A percentile compares a stretch with the other conserved stretches of the same genome.
These are phyloP conservation scores for Branchipolynoe longqiensis DNA, from an alignment of 2,888 invertebrate species.

Conservation along the genomic window DNA sequence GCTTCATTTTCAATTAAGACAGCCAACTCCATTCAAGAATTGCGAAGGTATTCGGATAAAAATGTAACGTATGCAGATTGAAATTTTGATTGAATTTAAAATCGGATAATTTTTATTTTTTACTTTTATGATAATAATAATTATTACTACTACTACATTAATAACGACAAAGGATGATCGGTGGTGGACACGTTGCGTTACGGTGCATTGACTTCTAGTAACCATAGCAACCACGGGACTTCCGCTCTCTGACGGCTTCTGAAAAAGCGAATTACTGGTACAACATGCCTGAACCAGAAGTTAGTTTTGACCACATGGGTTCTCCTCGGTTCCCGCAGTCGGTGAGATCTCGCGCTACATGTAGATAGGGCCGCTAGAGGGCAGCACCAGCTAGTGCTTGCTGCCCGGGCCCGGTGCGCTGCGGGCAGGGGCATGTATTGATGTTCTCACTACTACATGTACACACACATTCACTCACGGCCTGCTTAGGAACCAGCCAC, in stretches of 20 bases:
- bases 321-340: background rate
- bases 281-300: constrained; percentile 12
- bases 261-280: background rate
- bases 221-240: background rate
- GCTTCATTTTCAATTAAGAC: background rate
- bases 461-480: background rate
- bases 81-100: no score
- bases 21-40: background rate
- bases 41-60: background rate
- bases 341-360: constrained; percentile 21
- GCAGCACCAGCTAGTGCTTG: constrained; percentile 32
- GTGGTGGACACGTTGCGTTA: background rate
- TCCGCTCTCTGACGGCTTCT: no score
- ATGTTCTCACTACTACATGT: background rate
- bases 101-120: no score
- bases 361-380: constrained; percentile 27
- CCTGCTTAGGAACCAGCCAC: background rate
- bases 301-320: constrained; percentile 1
- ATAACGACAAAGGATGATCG: no score
- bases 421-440: background rate
- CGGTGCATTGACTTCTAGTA: constrained; percentile 15
- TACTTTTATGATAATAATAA: no score
- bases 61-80: background rate
- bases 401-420: background rate
- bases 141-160: no score